Evolutionary conservation across 1,140 invertebrate species (phyloP), one percentile per base, ranked within the genome.

Genomic region (Drosophila bipectinata): DNA sequence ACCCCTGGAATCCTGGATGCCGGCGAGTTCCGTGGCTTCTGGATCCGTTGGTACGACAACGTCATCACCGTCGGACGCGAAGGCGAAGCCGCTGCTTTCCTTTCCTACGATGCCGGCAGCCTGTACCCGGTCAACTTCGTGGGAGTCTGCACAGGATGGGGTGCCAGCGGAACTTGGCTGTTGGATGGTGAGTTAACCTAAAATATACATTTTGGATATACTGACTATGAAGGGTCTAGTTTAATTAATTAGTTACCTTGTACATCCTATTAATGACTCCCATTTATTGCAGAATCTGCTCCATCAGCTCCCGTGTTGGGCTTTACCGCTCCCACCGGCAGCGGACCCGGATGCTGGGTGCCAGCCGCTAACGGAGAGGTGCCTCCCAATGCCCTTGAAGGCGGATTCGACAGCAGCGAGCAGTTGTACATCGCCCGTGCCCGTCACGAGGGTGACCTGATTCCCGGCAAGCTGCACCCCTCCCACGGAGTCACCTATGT

Each of bases 131-230:
- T 97, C 24, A 93, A 93, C 61, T 95, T 95, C 88, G 95, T 96
- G 21, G 97, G 96, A 44, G 94, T 97, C 10, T 96, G 96, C 91
- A 97, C 97, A 45, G 96, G 96, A 45, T 97, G 96, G 96, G 97
- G 96, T 18, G 95, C 96, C 0, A 92, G 91, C 58, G 97, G 97
- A n/a, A 94, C 94, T 34, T 98, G 97, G 97, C 93, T 95, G 24
- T 94, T 98, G 80, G 96, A 97, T 93, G 95, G 96, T 96, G 93
- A 92, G 81, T 91, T 1, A 18, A 18, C 18, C 18, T 18, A 18
- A 28, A 7, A 28, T 28, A 28, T 28, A 7, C 7, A 28, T 28
- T 28, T 28, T 28, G 5, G 26, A 28, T 6, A 5, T 7, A 28
- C 26, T 28, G 26, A 28, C 26, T 28, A 28, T 28, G 26, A 28